phyloP scores from a whole-genome alignment of 2,888 invertebrate genomes.

The Ophraella communa region DNA sequence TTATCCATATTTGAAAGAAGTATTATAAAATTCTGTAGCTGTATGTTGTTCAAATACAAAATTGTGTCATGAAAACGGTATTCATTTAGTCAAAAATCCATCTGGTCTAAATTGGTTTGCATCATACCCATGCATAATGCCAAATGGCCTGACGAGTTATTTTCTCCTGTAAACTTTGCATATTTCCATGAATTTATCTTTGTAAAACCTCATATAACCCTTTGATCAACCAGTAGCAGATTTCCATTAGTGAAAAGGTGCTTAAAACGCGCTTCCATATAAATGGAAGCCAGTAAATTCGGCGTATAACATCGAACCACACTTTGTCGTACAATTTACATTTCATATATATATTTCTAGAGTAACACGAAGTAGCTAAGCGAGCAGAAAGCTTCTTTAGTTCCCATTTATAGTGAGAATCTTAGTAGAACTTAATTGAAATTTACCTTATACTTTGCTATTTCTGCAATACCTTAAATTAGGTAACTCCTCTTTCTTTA shows the following conservation, averaged over 20 bases:
- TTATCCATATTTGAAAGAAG: no score
- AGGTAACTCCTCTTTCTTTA: not conserved
- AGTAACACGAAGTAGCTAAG: conserved; percentile 1
- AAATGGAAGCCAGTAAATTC: conserved; percentile 8
- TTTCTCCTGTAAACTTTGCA: not conserved
- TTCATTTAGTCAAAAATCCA: not conserved
- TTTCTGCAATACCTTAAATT: not conserved
- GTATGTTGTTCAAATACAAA: no score
- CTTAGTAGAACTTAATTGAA: conserved; percentile 7
- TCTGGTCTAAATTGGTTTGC: not conserved
- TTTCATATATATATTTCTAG: conserved; percentile 16
- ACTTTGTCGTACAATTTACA: conserved; percentile 16
- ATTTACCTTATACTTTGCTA: not conserved
- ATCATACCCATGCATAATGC: not conserved
- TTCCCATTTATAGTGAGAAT: conserved; percentile 1
- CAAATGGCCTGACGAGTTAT: not conserved
- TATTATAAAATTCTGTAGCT: no score
- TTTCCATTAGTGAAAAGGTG: conserved; percentile 13
- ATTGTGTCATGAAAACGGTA: no score
- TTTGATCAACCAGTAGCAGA: conserved; percentile 7
- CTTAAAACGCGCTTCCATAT: conserved; percentile 6
- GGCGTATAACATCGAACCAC: conserved; percentile 11
- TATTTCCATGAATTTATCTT: not conserved
- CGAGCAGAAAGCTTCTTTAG: conserved; percentile 18
- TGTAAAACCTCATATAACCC: not conserved